phyloP scores from a whole-genome alignment of 1,140 invertebrate genomes.

The Dryas iulia region DNA sequence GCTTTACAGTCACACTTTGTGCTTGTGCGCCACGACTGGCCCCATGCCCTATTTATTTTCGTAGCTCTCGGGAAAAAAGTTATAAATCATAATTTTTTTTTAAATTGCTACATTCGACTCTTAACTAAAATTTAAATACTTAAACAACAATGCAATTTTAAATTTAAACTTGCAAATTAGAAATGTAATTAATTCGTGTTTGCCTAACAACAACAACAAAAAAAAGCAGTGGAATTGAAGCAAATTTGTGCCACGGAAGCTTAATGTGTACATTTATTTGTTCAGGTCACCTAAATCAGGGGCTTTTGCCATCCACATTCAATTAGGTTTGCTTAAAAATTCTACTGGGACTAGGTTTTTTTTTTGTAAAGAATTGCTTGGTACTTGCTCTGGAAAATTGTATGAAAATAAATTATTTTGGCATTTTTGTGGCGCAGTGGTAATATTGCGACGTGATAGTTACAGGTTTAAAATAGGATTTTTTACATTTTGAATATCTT shows the following conservation, averaged over 20 bases:
- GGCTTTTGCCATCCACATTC: slow-evolving; percentile 1
- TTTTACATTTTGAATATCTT: too few species aligned
- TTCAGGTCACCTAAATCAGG: slow-evolving; percentile 13
- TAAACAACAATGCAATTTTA: not conserved
- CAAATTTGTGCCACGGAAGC: slow-evolving; percentile 25
- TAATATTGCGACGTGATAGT: too few species aligned
- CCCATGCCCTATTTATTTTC: too few species aligned
- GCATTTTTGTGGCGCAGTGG: too few species aligned
- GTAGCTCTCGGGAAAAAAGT: too few species aligned
- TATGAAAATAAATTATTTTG: too few species aligned
- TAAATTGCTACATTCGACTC: too few species aligned
- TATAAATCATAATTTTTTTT: too few species aligned
- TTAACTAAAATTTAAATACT: too few species aligned
- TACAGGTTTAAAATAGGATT: too few species aligned
- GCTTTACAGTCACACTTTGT: too few species aligned
- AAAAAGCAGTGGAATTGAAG: slow-evolving; percentile 36
- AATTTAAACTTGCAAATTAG: slow-evolving; percentile 42
- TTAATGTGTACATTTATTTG: slow-evolving; percentile 4
- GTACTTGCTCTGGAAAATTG: not conserved
- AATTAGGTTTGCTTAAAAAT: not conserved
- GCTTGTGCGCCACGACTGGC: too few species aligned
- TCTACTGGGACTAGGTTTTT: not conserved
- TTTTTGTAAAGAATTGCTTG: not conserved
- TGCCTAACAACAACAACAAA: slow-evolving; percentile 30
- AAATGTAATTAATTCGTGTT: slow-evolving; percentile 48